Conservation (phyloP, 1,140 invertebrate genomes). For the Lordiphosa stackelbergi region DNA sequence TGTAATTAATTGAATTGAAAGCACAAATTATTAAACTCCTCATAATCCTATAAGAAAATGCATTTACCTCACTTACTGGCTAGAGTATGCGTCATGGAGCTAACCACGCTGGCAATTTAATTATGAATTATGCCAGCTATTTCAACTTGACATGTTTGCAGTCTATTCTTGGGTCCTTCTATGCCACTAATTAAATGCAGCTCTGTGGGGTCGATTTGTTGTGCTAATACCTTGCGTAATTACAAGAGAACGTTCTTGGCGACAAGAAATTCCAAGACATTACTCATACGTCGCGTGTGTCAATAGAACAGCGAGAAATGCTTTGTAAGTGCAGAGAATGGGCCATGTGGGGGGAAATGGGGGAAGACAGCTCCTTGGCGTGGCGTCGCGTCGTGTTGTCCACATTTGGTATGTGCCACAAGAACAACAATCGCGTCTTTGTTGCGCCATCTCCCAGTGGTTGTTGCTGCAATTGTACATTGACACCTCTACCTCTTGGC, state of each 20-base stretch:
- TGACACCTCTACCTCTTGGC: slow-evolving; percentile 68
- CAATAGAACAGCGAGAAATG: slow-evolving; percentile 62
- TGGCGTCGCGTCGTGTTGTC: slow-evolving; percentile 44
- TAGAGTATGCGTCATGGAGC: too few species aligned
- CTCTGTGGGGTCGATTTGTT: slow-evolving; percentile 64
- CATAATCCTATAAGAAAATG: too few species aligned
- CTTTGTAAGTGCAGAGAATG: slow-evolving; percentile 30
- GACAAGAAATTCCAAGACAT: slow-evolving; percentile 61
- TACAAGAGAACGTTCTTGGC: slow-evolving; percentile 24
- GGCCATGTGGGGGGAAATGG: background rate
- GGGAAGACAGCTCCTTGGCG: slow-evolving; percentile 53
- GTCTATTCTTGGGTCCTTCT: slow-evolving; percentile 2
- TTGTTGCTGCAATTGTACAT: slow-evolving; percentile 66
- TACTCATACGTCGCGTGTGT: slow-evolving; percentile 64
- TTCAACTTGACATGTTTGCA: slow-evolving; percentile 51
- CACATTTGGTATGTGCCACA: slow-evolving; percentile 67
- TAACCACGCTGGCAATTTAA: slow-evolving; percentile 56
- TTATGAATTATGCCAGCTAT: slow-evolving; percentile 74
- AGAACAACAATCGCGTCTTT: slow-evolving; percentile 66
- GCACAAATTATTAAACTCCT: too few species aligned
- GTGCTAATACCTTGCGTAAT: slow-evolving; percentile 17
- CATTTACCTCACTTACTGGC: too few species aligned
- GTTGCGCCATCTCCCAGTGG: slow-evolving; percentile 39
- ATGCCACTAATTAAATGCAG: slow-evolving; percentile 67
- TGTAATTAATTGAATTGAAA: too few species aligned